These are phyloP conservation scores for Enteromius paludinosus DNA, from an alignment of 2,797 vertebrate genomes.

Conservation along the genomic window DNA sequence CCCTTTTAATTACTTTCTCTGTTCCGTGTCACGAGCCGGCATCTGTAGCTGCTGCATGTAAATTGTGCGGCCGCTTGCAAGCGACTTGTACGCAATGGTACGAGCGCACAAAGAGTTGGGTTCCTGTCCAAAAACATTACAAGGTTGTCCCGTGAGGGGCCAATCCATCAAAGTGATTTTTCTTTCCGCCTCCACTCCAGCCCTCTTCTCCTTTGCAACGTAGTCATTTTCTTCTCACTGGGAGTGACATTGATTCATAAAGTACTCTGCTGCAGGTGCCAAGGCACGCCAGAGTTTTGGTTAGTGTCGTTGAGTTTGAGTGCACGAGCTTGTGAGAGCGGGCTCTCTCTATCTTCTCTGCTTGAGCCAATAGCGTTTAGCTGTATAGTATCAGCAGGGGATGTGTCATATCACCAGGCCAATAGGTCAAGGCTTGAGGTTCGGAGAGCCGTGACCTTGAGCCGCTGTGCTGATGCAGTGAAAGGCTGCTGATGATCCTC, in stretches of 20 bases:
- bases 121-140: conserved; percentile 81
- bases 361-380: conserved; percentile 44
- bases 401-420: conserved; percentile 48
- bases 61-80: background rate
- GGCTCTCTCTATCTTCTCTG: conserved; percentile 40
- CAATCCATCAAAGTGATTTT: conserved; percentile 85
- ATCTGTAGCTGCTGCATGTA: conserved; percentile 63
- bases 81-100: background rate
- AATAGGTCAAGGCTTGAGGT: conserved; percentile 47
- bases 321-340: background rate
- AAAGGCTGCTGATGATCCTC: conserved; percentile 32
- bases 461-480: conserved; percentile 39
- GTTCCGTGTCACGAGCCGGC: conserved; percentile 74
- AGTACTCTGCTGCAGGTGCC: conserved; percentile 72
- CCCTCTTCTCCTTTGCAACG: conserved; percentile 80
- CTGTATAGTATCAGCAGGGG: conserved; percentile 38
- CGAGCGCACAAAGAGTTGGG: conserved; percentile 60
- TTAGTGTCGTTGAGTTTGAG: conserved; percentile 64
- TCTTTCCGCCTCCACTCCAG: conserved; percentile 62
- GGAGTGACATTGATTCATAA: conserved; percentile 83
- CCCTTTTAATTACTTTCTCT: conserved; percentile 76
- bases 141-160: conserved; percentile 82
- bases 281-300: conserved; percentile 73
- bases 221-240: conserved; percentile 83
- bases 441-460: conserved; percentile 45